These are phyloP conservation scores for Heliconius eleuchia DNA, from an alignment of 1,140 invertebrate species.

Conservation along the genomic window DNA sequence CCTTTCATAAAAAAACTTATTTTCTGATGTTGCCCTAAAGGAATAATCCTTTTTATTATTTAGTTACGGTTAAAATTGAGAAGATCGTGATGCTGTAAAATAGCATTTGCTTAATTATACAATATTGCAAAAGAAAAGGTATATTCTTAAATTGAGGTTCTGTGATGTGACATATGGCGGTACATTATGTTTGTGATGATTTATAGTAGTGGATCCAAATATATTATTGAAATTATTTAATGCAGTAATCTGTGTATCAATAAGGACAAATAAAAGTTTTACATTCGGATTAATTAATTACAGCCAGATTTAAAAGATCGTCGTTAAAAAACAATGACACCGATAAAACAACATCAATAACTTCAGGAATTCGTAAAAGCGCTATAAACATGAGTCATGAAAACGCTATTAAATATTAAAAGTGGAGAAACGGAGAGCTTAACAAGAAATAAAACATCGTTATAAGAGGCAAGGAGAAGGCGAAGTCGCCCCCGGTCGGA, in stretches of 20 bases:
- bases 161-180: constrained; percentile 21
- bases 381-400: constrained; percentile 79
- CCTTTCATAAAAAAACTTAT: constrained; percentile 30
- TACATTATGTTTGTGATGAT: neutral
- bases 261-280: neutral
- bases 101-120: constrained; percentile 12
- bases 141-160: constrained; percentile 2
- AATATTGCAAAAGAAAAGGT: constrained; percentile 4
- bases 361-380: constrained; percentile 72
- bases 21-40: constrained; percentile 59
- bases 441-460: constrained; percentile 81
- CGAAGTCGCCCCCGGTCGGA: constrained; percentile 71
- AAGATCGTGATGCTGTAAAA: neutral
- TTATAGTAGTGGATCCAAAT: neutral
- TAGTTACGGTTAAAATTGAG: constrained; percentile 66
- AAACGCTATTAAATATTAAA: constrained; percentile 82
- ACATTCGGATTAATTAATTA: neutral
- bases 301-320: constrained; percentile 25
- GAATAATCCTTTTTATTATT: constrained; percentile 62
- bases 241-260: neutral
- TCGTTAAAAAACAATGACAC: constrained; percentile 55
- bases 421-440: constrained; percentile 81
- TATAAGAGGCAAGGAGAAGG: constrained; percentile 75
- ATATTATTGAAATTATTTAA: neutral
- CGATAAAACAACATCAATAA: constrained; percentile 74